A percentile compares a stretch with the other conserved stretches of the same genome.
Conservation (phyloP, 37 sponge, comb jelly and placozoan species). For the Cliona cf. orientalis region DNA sequence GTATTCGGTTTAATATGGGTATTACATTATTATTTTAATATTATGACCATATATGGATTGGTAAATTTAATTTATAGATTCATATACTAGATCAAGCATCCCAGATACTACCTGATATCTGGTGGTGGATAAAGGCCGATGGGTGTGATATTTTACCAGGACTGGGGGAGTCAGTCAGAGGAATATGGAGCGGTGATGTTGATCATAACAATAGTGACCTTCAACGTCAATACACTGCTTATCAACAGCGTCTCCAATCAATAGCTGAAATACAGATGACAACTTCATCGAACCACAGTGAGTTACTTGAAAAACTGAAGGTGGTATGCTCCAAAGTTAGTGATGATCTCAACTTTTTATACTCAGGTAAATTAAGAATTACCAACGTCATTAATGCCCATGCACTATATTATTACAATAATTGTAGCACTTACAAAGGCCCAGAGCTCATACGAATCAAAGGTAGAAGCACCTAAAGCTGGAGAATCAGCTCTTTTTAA, state of each 20-base stretch:
- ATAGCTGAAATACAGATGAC: background rate
- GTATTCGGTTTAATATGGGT: no score
- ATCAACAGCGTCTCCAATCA: background rate
- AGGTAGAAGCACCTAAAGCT: background rate
- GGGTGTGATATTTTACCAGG: slow-evolving; percentile 20
- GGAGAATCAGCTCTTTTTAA: background rate
- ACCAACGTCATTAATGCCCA: background rate
- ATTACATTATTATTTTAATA: background rate
- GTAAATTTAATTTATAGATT: background rate
- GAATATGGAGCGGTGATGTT: slow-evolving; percentile 19
- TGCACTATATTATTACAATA: background rate
- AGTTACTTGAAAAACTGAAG: no score
- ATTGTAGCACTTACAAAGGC: background rate
- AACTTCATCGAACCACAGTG: no score
- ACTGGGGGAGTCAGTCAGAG: slow-evolving; percentile 4
- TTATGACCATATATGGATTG: background rate
- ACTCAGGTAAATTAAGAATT: background rate
- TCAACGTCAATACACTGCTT: background rate
- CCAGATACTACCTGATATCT: no score
- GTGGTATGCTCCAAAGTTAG: background rate
- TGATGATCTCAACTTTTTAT: background rate
- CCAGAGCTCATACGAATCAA: background rate
- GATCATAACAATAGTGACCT: slow-evolving; percentile 8
- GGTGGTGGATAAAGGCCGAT: slow-evolving; percentile 44
- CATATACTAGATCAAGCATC: background rate